These are phyloP conservation scores for Avahi laniger DNA, from an alignment of 2,797 vertebrate genomes.

Conservation along the genomic window DNA sequence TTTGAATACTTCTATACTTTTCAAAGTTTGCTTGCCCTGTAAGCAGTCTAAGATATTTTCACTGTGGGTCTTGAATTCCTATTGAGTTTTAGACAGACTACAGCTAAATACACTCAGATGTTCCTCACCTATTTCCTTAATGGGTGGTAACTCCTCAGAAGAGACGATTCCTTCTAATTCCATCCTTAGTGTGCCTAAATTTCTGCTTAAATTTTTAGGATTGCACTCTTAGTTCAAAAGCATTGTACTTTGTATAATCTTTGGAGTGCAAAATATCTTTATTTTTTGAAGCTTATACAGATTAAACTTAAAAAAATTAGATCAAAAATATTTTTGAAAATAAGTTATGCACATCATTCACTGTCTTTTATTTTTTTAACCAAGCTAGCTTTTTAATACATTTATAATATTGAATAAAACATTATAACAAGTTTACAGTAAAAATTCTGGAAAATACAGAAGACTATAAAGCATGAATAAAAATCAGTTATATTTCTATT, in stretches of 20 bases:
- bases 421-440: background rate
- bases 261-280: background rate
- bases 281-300: background rate
- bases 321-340: background rate
- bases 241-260: background rate
- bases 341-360: background rate
- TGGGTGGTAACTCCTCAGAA: background rate
- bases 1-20: background rate
- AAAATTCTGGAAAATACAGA: background rate
- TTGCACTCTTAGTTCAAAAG: background rate
- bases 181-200: background rate
- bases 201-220: background rate
- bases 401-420: background rate
- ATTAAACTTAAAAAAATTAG: constrained; percentile 10
- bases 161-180: background rate
- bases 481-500: background rate
- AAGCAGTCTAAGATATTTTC: background rate
- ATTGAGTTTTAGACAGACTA: background rate
- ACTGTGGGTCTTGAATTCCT: background rate
- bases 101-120: background rate
- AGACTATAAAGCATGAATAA: background rate
- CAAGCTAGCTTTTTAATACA: background rate
- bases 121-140: background rate
- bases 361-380: background rate
- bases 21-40: background rate